phyloP scores from a whole-genome alignment of 2,113 vertebrate genomes.

The Jacana jacana region DNA sequence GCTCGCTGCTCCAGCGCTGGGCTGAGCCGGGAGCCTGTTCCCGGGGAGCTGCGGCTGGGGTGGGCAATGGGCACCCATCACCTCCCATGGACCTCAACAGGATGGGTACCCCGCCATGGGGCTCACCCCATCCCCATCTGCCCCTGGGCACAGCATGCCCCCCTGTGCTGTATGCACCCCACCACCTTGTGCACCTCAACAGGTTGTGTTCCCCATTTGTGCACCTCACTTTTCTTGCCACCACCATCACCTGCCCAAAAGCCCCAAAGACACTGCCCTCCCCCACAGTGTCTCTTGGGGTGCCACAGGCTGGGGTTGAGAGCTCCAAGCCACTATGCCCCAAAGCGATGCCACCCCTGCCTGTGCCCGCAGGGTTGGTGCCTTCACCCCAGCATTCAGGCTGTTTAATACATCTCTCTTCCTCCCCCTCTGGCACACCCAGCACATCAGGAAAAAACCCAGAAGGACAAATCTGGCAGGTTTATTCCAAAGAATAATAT shows the following conservation, averaged over 20 bases:
- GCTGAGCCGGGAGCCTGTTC: not conserved
- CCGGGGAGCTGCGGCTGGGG: not conserved
- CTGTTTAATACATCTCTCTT: accelerated
- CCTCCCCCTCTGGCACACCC: not conserved
- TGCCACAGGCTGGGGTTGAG: not conserved
- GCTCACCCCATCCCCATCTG: not conserved
- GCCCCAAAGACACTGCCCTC: too few relatives aligned
- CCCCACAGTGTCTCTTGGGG: accelerated
- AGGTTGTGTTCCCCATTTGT: accelerated
- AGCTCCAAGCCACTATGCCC: accelerated
- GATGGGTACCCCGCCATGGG: too few relatives aligned
- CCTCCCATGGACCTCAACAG: not conserved
- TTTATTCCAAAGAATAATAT: conserved; percentile 16
- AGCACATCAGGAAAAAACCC: not conserved
- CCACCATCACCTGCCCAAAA: not conserved
- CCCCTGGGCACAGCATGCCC: accelerated
- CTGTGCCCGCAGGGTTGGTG: too few relatives aligned
- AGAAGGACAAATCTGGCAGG: too few relatives aligned
- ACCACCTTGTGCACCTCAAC: too few relatives aligned
- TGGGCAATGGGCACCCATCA: accelerated
- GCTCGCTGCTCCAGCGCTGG: not conserved
- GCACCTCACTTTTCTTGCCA: not conserved
- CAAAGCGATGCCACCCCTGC: not conserved
- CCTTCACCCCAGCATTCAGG: accelerated
- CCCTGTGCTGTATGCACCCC: accelerated